Conservation (phyloP, 2,113 vertebrate species). For the Rhynchopsitta pachyrhyncha region DNA sequence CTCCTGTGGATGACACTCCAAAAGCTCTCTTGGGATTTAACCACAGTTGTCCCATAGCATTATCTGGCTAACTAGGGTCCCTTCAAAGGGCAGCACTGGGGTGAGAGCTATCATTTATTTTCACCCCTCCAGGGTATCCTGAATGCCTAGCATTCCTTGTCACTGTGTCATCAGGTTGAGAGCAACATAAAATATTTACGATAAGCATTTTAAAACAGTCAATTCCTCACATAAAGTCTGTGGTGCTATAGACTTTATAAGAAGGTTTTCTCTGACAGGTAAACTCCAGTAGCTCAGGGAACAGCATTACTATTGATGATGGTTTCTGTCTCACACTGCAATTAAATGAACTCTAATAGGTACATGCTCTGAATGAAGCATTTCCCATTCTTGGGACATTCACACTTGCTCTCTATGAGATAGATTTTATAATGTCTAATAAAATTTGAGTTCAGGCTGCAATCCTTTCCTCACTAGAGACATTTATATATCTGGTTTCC, state of each 20-base stretch:
- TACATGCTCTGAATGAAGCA: background rate
- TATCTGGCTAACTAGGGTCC: conserved; percentile 4
- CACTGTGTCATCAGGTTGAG: background rate
- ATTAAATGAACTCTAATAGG: background rate
- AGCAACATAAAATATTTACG: conserved; percentile 22
- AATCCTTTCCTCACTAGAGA: background rate
- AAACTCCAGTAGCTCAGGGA: background rate
- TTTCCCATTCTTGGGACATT: background rate
- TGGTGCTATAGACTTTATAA: background rate
- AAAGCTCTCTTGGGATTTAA: conserved; percentile 15
- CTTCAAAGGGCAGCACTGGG: background rate
- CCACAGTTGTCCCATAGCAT: background rate
- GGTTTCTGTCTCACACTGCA: background rate
- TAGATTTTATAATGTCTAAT: background rate
- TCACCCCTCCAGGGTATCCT: background rate
- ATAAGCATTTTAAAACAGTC: background rate
- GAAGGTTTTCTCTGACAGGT: background rate
- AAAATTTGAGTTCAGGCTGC: background rate
- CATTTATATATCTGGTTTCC: background rate
- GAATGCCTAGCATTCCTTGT: background rate
- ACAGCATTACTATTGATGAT: background rate
- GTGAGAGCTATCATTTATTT: conserved; percentile 6
- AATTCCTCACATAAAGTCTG: background rate
- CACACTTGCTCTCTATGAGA: background rate
- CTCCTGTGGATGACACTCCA: conserved; percentile 15